These are phyloP conservation scores for Nannospalax galili DNA, from an alignment of 2,113 vertebrate species.

Conservation along the genomic window DNA sequence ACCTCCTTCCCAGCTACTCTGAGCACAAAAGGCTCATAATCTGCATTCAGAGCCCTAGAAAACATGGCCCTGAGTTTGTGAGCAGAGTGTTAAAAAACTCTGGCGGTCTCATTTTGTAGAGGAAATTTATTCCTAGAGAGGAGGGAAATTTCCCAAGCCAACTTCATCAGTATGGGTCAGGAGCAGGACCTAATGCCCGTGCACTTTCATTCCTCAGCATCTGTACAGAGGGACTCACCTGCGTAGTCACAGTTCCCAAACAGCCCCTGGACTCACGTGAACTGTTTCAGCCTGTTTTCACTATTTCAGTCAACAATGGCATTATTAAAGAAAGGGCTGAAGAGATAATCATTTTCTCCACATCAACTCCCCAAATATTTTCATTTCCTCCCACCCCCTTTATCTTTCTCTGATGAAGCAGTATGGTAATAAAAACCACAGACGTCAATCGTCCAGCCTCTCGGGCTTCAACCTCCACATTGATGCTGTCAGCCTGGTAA, in stretches of 20 bases:
- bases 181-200: background rate
- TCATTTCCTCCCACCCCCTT: constrained; percentile 20
- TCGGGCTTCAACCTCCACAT: constrained; percentile 13
- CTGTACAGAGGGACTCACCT: background rate
- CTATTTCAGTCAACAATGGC: constrained; percentile 41
- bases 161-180: constrained; percentile 46
- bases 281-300: constrained; percentile 37
- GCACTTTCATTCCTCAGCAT: background rate
- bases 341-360: constrained; percentile 52
- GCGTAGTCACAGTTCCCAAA: background rate
- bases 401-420: constrained; percentile 49
- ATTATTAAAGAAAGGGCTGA: constrained; percentile 55
- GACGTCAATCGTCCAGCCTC: background rate
- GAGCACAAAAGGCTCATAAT: background rate
- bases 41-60: background rate
- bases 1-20: background rate
- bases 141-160: constrained; percentile 52
- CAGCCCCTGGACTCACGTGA: background rate
- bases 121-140: constrained; percentile 43
- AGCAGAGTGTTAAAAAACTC: too few species aligned
- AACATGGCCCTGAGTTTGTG: background rate
- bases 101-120: constrained; percentile 58
- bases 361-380: constrained; percentile 33
- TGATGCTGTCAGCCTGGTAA: background rate
- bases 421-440: constrained; percentile 31